A percentile compares a stretch with the other conserved stretches of the same genome.
phyloP scores from a whole-genome alignment of 2,888 invertebrate genomes.

The Cantharis rustica region DNA sequence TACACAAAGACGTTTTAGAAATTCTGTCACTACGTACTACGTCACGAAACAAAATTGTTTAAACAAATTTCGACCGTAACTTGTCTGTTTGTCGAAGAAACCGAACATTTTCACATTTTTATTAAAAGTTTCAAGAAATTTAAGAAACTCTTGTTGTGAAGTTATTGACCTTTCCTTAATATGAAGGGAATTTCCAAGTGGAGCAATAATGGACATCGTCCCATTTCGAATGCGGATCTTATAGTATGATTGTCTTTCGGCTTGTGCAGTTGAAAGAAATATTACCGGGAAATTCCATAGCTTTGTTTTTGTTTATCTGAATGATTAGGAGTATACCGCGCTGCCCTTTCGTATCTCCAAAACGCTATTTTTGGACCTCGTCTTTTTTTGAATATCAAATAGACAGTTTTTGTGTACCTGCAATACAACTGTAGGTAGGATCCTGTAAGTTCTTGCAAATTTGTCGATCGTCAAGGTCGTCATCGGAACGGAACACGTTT shows the following conservation, averaged over 20 bases:
- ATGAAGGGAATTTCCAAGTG: not conserved
- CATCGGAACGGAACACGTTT: not conserved
- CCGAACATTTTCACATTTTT: not conserved
- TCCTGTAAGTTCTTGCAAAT: not conserved
- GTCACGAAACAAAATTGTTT: not conserved
- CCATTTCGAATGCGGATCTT: not conserved
- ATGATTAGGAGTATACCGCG: too few relatives aligned
- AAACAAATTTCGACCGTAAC: not conserved
- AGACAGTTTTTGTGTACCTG: not conserved
- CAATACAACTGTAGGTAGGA: not conserved
- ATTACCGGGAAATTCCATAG: not conserved
- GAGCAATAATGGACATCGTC: not conserved
- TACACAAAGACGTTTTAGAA: not conserved
- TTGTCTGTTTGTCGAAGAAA: not conserved
- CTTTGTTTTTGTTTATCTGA: not conserved
- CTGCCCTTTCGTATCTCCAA: too few relatives aligned
- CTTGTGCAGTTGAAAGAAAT: not conserved
- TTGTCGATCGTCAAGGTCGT: constrained; percentile 1
- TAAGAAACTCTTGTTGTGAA: not conserved
- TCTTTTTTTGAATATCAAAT: not conserved
- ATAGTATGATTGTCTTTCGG: not conserved
- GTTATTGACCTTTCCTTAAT: not conserved
- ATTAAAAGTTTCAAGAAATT: not conserved
- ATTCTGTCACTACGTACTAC: not conserved
- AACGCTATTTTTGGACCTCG: not conserved